Evolutionary conservation across 2,888 invertebrate species (phyloP).

Genomic region (Mellilla xanthometata): DNA sequence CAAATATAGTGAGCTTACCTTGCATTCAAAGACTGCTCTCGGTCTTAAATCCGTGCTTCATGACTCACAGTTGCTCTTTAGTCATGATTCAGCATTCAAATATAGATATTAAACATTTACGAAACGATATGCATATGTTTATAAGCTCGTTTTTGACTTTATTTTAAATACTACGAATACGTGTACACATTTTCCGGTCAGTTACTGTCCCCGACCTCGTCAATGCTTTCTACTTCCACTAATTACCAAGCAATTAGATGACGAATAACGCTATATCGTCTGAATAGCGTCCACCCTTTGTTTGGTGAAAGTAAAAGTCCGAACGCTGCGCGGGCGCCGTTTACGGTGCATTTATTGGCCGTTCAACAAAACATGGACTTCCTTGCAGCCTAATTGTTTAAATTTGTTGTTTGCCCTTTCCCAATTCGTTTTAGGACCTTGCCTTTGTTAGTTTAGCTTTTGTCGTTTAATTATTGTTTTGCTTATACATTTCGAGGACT

Average conservation of each 20-base stretch:
- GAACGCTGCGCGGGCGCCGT: constrained; percentile 39
- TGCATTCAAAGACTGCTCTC: too few species aligned
- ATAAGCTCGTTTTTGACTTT: too few species aligned
- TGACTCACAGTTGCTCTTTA: too few species aligned
- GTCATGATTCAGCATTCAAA: too few species aligned
- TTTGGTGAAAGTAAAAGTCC: constrained; percentile 67
- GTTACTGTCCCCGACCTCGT: constrained; percentile 4
- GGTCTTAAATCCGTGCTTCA: too few species aligned
- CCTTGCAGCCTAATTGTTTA: constrained; percentile 29
- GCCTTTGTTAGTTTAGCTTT: constrained; percentile 5
- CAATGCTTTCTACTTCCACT: constrained; percentile 44
- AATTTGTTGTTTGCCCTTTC: constrained; percentile 3
- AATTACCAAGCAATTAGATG: constrained; percentile 58
- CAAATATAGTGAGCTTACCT: too few species aligned
- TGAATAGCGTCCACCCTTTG: constrained; percentile 51
- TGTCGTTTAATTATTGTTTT: constrained; percentile 5
- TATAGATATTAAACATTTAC: too few species aligned
- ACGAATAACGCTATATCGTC: constrained; percentile 57
- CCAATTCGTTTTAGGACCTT: constrained; percentile 20
- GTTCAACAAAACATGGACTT: constrained; percentile 33
- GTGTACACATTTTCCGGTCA: too few species aligned
- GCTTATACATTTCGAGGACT: background rate
- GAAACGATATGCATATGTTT: too few species aligned
- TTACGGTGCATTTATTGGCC: constrained; percentile 39
- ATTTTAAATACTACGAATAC: too few species aligned